phyloP scores from a whole-genome alignment of 2,113 vertebrate species.

The Piprites chloris region DNA sequence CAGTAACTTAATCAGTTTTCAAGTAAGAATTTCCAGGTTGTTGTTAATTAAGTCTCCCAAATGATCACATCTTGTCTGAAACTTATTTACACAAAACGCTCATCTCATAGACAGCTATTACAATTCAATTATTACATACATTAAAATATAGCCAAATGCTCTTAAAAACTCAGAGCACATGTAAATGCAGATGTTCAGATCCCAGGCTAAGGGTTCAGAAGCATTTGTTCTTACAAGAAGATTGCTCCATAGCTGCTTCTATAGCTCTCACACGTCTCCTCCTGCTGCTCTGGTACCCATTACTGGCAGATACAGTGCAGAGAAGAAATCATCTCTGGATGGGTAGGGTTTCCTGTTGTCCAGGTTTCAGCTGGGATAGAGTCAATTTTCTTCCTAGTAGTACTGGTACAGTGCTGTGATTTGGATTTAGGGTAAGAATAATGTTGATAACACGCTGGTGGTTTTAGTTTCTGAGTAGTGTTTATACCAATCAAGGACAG shows the following conservation, averaged over 20 bases:
- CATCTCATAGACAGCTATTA: not conserved
- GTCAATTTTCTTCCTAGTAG: not conserved
- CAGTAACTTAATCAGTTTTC: not conserved
- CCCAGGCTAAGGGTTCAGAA: not conserved
- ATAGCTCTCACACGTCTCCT: not conserved
- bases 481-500: not conserved
- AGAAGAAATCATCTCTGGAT: not conserved
- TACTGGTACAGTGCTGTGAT: not conserved
- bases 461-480: not conserved
- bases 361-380: not conserved
- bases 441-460: not conserved
- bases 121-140: not conserved
- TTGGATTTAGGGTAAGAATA: not conserved
- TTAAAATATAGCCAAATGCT: not conserved
- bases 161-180: not conserved
- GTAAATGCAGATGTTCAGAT: not conserved
- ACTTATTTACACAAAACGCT: not conserved
- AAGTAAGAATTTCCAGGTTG: not conserved
- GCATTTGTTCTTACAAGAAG: not conserved
- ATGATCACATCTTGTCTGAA: not conserved
- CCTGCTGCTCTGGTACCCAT: not conserved
- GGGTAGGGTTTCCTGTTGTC: not conserved
- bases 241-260: not conserved
- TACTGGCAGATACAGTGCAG: not conserved
- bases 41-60: not conserved